phyloP scores from a whole-genome alignment of 2,888 invertebrate genomes.

The Platycheirus albimanus region DNA sequence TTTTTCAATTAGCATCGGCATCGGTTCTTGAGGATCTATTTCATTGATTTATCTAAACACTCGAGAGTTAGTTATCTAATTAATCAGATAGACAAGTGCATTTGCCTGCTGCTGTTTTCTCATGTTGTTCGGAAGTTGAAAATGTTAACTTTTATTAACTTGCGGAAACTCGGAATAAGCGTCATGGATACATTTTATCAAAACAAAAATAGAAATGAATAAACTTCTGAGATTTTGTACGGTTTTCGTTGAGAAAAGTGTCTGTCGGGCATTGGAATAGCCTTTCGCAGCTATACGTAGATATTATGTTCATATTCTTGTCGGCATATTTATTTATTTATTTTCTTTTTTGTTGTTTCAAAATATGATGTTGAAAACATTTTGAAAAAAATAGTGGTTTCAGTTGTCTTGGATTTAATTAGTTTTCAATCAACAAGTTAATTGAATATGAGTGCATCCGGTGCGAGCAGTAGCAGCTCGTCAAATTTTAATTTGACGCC shows the following conservation, averaged over 20 bases:
- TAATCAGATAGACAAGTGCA: conserved; percentile 47
- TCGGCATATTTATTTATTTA: conserved; percentile 25
- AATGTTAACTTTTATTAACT: conserved; percentile 8
- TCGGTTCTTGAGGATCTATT: conserved; percentile 36
- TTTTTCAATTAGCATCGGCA: conserved; percentile 57
- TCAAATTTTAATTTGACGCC: conserved; percentile 76
- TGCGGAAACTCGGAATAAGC: conserved; percentile 23
- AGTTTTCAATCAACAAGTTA: background rate
- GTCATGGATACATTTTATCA: conserved; percentile 27
- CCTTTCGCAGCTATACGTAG: conserved; percentile 13
- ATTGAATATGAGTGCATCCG: conserved; percentile 79
- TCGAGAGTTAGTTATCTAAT: conserved; percentile 37
- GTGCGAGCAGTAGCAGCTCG: conserved; percentile 79
- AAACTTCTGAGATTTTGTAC: background rate
- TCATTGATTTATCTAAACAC: conserved; percentile 22
- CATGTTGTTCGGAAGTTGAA: conserved; percentile 7
- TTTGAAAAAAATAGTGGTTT: background rate
- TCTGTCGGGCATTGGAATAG: conserved; percentile 13
- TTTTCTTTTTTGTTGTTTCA: conserved; percentile 6
- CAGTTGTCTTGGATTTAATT: no score
- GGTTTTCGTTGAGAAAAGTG: conserved; percentile 9
- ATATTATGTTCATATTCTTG: conserved; percentile 4
- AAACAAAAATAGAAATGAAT: conserved; percentile 43
- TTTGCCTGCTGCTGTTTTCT: conserved; percentile 5
- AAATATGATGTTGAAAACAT: conserved; percentile 7